Base-by-base conservation (phyloP, 2,113 vertebrate species). In the Thamnophis sirtalis region DNA sequence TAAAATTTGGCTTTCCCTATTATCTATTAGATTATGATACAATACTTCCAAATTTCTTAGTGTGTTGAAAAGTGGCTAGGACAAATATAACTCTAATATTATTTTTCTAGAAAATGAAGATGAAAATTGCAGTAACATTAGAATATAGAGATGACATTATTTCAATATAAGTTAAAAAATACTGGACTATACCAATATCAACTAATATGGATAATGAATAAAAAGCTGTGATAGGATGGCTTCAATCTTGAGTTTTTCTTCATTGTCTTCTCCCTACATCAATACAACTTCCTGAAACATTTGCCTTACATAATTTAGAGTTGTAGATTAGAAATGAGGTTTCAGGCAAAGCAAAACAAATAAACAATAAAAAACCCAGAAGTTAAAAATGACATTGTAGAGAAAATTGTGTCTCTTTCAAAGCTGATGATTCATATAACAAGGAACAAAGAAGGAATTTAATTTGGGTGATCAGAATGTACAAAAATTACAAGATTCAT, bases 401-500 rank as follows among this genome's bases (percentile, higher is more conserved):
- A 21, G 33, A 80, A 33, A 38, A 80, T 43, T 17, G 2, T 33
- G 2, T 38, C 17, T 38, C 33, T 80, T 80, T 80, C 33, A 80
- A 87, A 85, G 49, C 22, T 21, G 6, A 7, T 56, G 19, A 8
- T 0, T 0, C 5, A 50, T 33, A 92, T 60, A 58, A 86, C 3
- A 4, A 0, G 0, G 2, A 91, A 86, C 33, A n/a, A 50, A n/a
- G 2, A 3, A n/a, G 10, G 15, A 43, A 33, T 21, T 91, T 13
- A 53, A 3, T 15, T 84, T 92, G 1, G 73, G 21, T 86, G 91
- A 84, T 92, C 26, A 9, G 0, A 91, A n/a, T 68, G 60, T 3
- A 9, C 73, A 68, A 55, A 86, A 56, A 13, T 7, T 43, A 92
- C 68, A 90, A 86, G 0, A 26, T 1, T 33, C 63, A 60, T 97